Evolutionary conservation across 2,888 invertebrate species (phyloP), one percentile per base, ranked within the genome.

Genomic region (Clitarchus hookeri): DNA sequence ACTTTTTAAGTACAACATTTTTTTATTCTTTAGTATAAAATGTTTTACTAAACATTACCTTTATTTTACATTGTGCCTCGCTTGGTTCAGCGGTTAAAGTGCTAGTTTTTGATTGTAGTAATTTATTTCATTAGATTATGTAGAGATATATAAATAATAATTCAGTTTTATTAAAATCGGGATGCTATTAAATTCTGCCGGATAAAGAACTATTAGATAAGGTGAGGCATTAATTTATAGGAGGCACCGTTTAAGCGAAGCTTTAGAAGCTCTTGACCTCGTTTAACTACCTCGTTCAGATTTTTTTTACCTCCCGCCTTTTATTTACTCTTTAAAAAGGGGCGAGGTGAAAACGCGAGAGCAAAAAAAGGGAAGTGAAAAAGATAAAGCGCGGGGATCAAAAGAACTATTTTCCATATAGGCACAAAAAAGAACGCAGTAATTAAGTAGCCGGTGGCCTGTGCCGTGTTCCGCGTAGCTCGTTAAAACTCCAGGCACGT

Each of bases 391-490:
- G 65, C 65, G 53, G 65, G 65, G 65, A 23, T 23, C n/a, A 16
- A 65, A 65, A 65, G 65, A 65, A 65, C 65, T 65, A 65, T 65
- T 65, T n/a, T n/a, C 65, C 65, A n/a, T 65, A n/a, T 65, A 65
- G 65, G 65, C 65, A 65, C 65, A 65, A 65, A 65, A 65, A 65
- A 65, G 6, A 65, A 65, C 13, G 65, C 8, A 23, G 65, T 65
- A 65, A 65, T 65, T 65, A 65, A 65, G 65, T 65, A 65, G 65
- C 65, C n/a, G 65, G 65, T 65, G 65, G 65, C 65, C 23, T n/a
- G 3, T 65, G 65, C 65, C n/a, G 19, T 2, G 65, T 23, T 65
- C 65, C 23, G 3, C 19, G 65, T 19, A 65, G 65, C 65, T 65
- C 65, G 65, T 65, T 65, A 65, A 65, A 65, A 65, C 65, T 65